These are phyloP conservation scores for Sinhomidia bicolor DNA, from an alignment of 2,888 invertebrate species.

Conservation along the genomic window DNA sequence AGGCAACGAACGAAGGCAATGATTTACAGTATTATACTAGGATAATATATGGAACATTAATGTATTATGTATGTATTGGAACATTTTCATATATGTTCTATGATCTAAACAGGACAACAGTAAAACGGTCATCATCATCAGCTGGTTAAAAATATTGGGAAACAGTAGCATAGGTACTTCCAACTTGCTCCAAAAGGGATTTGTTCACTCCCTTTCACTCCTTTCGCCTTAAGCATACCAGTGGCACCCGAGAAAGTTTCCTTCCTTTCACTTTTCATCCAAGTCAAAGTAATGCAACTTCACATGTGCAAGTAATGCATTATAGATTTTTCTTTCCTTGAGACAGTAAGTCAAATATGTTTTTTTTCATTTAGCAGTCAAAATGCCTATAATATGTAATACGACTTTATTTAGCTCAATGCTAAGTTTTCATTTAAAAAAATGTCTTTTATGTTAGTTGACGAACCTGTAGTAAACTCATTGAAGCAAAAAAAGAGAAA, in stretches of 20 bases:
- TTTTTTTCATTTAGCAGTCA: no score
- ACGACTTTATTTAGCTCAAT: no score
- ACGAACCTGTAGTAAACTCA: no score
- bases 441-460: no score
- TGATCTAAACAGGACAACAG: conserved; percentile 32
- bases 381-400: no score
- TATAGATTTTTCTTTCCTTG: not conserved
- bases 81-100: not conserved
- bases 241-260: not conserved
- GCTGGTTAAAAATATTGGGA: not conserved
- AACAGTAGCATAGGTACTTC: not conserved
- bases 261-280: not conserved
- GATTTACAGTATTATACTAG: not conserved
- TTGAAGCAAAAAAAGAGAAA: no score
- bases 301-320: not conserved
- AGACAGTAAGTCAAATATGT: no score
- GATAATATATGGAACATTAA: not conserved
- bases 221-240: not conserved
- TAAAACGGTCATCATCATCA: conserved; percentile 12
- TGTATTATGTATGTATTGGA: not conserved
- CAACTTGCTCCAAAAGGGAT: no score
- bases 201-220: not conserved
- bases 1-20: not conserved
- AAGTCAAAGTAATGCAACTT: not conserved
- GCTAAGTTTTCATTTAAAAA: no score